phyloP scores from a whole-genome alignment of 1,140 invertebrate species.

The Acromyrmex heyeri region DNA sequence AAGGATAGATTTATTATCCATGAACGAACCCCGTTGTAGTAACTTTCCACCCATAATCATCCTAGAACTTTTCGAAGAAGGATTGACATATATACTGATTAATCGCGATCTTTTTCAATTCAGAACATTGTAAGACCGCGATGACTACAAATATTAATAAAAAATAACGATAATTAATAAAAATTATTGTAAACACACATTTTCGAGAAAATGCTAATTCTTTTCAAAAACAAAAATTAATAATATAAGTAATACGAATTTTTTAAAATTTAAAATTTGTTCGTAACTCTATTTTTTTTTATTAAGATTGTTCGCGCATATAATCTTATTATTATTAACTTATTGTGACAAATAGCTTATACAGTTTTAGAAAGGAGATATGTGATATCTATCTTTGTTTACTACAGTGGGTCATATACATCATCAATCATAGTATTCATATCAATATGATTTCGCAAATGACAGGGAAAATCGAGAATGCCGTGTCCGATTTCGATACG shows the following conservation, averaged over 20 bases:
- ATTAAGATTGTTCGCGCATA: not conserved
- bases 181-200: not conserved
- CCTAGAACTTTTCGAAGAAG: slow-evolving; percentile 3
- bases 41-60: not conserved
- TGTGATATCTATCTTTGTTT: not conserved
- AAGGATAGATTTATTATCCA: slow-evolving; percentile 62
- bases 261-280: not conserved
- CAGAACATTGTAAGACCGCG: not conserved
- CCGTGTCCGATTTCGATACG: slow-evolving; percentile 24
- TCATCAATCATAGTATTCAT: slow-evolving; percentile 31
- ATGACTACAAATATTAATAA: not conserved
- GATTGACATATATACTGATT: not conserved
- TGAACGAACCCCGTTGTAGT: slow-evolving; percentile 35
- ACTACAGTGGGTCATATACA: not conserved
- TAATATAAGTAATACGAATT: not conserved
- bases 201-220: not conserved
- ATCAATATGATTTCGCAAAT: slow-evolving; percentile 31
- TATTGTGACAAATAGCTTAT: not conserved
- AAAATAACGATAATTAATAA: not conserved
- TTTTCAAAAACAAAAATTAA: not conserved
- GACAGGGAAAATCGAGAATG: slow-evolving; percentile 40
- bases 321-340: not conserved
- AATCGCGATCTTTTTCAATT: slow-evolving; percentile 12
- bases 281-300: not conserved
- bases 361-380: not conserved